Evolutionary conservation across 2,113 vertebrate genomes (phyloP), one percentile per base, ranked within the genome.

Genomic region (Dryoscopus gambensis): DNA sequence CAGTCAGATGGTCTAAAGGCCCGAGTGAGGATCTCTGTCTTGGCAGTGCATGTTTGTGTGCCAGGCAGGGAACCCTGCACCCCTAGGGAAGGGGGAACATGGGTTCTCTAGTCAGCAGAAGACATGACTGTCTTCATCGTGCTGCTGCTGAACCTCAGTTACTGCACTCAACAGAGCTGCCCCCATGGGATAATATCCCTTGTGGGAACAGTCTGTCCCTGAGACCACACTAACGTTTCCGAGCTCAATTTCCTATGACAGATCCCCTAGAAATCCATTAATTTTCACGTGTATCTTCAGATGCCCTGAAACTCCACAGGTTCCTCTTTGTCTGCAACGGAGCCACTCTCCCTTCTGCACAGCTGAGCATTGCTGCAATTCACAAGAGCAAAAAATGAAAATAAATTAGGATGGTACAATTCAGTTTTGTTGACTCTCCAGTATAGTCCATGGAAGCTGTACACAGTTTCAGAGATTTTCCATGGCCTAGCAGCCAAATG

Each of bases 61-160:
- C 46, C 44, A 40, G 21, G n/a, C 1, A 8, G 67, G 42, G 77
- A 57, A 71, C 40, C 39, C 27, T 49, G 77, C 22, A 44, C 3
- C 21, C 11, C 4, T 13, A 22, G 39, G 39, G 35, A 80, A 77
- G 47, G 11, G 30, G 20, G 17, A 70, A n/a, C 6, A 9, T 8
- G n/a, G 25, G 15, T 28, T 3, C 3, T n/a, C 11, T 35, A 22
- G 44, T n/a, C 33, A 64, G 55, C 39, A 73, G 39, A 74, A 69
- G 55, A 35, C 18, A 53, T 6, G n/a, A 62, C 30, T 1, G 0
- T 30, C 33, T 79, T 50, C 30, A n/a, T 22, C 0, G 1, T 53
- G 73, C 57, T 76, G 84, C 79, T 77, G 39, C 47, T 42, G 30
- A 30, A 67, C 8, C 30, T 68, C 91, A 68, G 40, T 47, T 56